These are phyloP conservation scores for Acrocephalus arundinaceus DNA, from an alignment of 2,113 vertebrate species.

Conservation along the genomic window DNA sequence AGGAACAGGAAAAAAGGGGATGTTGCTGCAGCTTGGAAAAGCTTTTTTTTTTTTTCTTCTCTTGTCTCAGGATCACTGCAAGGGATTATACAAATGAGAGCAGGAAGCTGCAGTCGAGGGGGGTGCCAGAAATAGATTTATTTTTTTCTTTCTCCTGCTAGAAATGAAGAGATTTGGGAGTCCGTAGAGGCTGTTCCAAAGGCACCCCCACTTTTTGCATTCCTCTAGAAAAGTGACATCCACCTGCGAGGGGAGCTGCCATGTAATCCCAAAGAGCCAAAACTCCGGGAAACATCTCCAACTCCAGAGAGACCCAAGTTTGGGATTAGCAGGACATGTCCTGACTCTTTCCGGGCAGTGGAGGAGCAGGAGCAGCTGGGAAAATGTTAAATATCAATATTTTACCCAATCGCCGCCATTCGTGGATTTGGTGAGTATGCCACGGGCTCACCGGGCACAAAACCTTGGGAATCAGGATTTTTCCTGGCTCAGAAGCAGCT, in stretches of 20 bases:
- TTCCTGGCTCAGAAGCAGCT: background rate
- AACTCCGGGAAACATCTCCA: slow-evolving; percentile 35
- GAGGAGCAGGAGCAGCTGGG: background rate
- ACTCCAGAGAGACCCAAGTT: background rate
- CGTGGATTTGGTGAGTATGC: slow-evolving; percentile 78
- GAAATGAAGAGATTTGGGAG: slow-evolving; percentile 56
- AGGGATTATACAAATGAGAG: slow-evolving; percentile 57
- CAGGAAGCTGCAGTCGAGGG: slow-evolving; percentile 54
- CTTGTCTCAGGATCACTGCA: slow-evolving; percentile 7
- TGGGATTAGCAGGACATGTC: background rate
- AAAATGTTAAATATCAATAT: slow-evolving; percentile 72
- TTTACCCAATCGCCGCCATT: slow-evolving; percentile 70
- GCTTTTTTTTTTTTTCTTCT: background rate
- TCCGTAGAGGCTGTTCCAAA: slow-evolving; percentile 29
- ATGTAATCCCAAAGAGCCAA: slow-evolving; percentile 52
- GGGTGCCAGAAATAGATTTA: slow-evolving; percentile 58
- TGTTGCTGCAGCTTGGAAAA: slow-evolving; percentile 30
- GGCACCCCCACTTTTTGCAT: slow-evolving; percentile 46
- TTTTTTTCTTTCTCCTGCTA: slow-evolving; percentile 31
- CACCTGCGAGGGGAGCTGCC: slow-evolving; percentile 48
- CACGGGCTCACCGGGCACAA: background rate
- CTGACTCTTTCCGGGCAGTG: background rate
- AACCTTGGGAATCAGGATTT: background rate
- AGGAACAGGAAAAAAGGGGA: slow-evolving; percentile 28
- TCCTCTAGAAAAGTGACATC: slow-evolving; percentile 11